These are phyloP conservation scores for Sorex fumeus DNA, from an alignment of 2,113 vertebrate genomes.

Conservation along the genomic window DNA sequence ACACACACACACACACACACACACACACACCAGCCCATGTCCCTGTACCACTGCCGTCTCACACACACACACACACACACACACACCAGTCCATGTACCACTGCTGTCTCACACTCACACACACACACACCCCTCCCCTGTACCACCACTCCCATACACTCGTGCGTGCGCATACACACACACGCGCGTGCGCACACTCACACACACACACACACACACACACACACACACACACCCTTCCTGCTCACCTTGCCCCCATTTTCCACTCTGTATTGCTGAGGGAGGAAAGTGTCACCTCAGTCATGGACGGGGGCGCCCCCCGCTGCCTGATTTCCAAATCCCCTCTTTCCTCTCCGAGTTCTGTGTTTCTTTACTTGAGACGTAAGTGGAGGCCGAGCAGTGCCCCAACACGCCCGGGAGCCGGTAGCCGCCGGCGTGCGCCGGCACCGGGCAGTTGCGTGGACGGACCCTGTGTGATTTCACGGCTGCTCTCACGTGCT, in stretches of 20 bases:
- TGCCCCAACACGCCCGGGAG: not conserved
- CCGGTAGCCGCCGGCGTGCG: no score
- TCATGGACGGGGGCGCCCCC: no score
- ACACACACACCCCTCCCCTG: no score
- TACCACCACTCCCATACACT: not conserved
- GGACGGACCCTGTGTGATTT: not conserved
- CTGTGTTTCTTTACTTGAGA: constrained; percentile 67
- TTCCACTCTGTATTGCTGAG: constrained; percentile 26
- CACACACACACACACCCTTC: no score
- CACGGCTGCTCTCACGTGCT: not conserved
- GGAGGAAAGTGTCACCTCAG: no score
- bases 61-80: no score
- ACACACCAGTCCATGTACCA: no score
- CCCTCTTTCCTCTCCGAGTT: constrained; percentile 48
- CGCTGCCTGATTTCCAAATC: constrained; percentile 66
- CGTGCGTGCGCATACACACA: not conserved
- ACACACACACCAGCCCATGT: no score
- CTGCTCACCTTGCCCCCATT: not conserved
- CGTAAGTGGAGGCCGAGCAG: constrained; percentile 55
- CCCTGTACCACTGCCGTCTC: no score
- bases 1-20: no score
- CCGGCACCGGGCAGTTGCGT: not conserved
- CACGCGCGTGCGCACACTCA: constrained; percentile 14
- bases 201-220: no score
- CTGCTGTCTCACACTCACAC: no score